Conservation (phyloP, 2,113 vertebrate genomes). For the Marcusenius ussheri region DNA sequence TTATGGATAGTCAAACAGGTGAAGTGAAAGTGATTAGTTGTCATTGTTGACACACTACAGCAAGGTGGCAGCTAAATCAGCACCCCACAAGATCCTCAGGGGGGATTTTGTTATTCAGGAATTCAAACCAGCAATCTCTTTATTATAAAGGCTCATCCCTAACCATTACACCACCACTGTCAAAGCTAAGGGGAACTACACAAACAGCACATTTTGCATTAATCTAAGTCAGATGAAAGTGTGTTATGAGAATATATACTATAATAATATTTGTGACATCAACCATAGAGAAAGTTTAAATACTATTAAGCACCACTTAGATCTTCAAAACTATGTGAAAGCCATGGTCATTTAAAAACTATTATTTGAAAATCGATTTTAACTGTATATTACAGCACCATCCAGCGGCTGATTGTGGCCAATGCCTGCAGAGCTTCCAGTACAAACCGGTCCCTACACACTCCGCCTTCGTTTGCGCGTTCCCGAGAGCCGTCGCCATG, state of each 20-base stretch:
- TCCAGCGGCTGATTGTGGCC: not conserved
- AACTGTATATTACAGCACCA: not conserved
- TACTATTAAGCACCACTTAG: not conserved
- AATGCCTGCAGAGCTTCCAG: not conserved
- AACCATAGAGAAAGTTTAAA: not conserved
- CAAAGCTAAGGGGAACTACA: not conserved
- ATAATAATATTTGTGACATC: not conserved
- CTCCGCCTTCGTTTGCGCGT: too few relatives aligned
- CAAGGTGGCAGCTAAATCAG: too few relatives aligned
- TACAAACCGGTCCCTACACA: not conserved
- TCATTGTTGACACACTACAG: too few relatives aligned
- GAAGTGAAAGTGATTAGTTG: too few relatives aligned
- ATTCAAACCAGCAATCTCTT: too few relatives aligned
- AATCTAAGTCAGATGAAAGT: not conserved
- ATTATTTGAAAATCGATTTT: not conserved
- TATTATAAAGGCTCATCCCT: too few relatives aligned
- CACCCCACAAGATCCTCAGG: too few relatives aligned
- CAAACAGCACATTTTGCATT: not conserved
- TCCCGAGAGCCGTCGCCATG: too few relatives aligned
- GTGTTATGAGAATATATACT: not conserved
- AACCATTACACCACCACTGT: too few relatives aligned
- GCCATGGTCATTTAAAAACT: not conserved
- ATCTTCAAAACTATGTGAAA: not conserved
- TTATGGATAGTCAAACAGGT: not conserved
- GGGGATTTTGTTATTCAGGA: too few relatives aligned